Evolutionary conservation across 92 coral and sea anemone genomes (phyloP).

Genomic region (Muricea muricata): DNA sequence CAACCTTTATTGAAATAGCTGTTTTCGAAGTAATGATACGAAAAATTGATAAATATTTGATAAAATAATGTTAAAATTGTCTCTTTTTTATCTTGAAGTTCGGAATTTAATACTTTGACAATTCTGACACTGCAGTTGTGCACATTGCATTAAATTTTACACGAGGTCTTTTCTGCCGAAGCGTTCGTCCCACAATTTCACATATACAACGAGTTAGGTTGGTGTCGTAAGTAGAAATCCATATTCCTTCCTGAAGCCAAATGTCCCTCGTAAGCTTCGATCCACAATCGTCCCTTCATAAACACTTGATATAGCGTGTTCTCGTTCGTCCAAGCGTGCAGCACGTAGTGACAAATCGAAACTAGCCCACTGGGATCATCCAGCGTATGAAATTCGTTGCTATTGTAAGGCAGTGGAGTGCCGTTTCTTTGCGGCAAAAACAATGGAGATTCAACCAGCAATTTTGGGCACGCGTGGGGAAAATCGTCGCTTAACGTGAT

Average conservation of each 20-base stretch:
- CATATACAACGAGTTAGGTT: background rate
- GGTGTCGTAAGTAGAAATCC: constrained; percentile 14
- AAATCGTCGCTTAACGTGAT: constrained; percentile 72
- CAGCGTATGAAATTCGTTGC: constrained; percentile 7
- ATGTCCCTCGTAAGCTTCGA: constrained; percentile 40
- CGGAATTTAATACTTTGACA: no score
- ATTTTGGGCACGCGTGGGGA: constrained; percentile 75
- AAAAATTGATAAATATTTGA: no score
- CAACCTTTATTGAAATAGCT: no score
- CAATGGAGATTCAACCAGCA: constrained; percentile 70
- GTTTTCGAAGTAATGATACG: no score
- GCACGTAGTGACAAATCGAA: constrained; percentile 23
- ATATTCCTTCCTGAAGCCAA: constrained; percentile 1
- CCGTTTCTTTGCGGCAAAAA: constrained; percentile 1
- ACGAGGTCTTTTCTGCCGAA: no score
- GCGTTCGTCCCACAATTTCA: background rate
- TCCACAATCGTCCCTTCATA: constrained; percentile 44
- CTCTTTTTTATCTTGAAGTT: no score
- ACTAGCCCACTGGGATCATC: background rate
- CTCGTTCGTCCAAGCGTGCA: constrained; percentile 13
- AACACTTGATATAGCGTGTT: constrained; percentile 41
- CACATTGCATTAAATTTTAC: no score
- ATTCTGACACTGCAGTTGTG: no score
- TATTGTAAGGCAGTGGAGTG: background rate
- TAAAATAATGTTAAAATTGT: no score